These are phyloP conservation scores for Bombus superbus DNA, from an alignment of 1,140 invertebrate genomes.

Conservation along the genomic window DNA sequence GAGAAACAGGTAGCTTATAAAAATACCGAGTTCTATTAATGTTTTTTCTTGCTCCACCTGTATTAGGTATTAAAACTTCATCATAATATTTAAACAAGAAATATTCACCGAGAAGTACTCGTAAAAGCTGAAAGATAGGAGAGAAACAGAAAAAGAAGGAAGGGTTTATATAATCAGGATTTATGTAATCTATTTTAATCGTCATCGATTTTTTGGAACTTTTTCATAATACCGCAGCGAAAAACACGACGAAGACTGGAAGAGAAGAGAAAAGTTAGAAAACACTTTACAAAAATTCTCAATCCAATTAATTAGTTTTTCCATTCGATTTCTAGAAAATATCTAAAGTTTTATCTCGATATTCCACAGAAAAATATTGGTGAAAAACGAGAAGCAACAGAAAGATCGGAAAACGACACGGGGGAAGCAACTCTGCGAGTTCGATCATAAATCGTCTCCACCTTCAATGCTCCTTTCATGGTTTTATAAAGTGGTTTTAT, in stretches of 20 bases:
- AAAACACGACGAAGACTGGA: too few species aligned
- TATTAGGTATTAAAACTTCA: not conserved
- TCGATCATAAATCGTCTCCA: slow-evolving; percentile 58
- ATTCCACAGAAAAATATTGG: not conserved
- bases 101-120: not conserved
- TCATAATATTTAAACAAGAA: not conserved
- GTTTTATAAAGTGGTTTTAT: slow-evolving; percentile 42
- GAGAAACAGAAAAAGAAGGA: not conserved
- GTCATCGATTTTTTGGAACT: too few species aligned
- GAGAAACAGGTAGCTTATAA: not conserved
- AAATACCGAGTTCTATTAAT: not conserved
- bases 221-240: too few species aligned
- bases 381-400: not conserved
- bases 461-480: slow-evolving; percentile 27
- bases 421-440: not conserved
- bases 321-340: too few species aligned
- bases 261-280: too few species aligned
- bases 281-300: too few species aligned
- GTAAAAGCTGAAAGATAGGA: not conserved
- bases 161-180: not conserved
- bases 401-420: not conserved
- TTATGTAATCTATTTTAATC: not conserved
- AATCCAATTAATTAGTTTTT: too few species aligned
- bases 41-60: not conserved
- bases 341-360: not conserved